Base-by-base conservation (phyloP, 2,113 vertebrate genomes). In the Nibea coibor region DNA sequence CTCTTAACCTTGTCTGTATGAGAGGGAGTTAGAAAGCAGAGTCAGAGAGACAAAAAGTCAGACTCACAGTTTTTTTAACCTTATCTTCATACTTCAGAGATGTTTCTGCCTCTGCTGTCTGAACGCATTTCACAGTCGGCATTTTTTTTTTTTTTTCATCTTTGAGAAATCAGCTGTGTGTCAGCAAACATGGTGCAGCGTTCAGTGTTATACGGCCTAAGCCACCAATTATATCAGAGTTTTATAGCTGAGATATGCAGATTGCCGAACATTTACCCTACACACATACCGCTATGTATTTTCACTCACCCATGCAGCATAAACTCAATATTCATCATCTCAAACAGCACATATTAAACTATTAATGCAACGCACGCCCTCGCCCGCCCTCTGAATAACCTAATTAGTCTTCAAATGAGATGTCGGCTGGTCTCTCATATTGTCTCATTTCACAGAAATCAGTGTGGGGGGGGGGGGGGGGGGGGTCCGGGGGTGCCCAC, bases 341-440 rank as follows among this genome's bases (percentile, higher is more conserved):
- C 62, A 79, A 81, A 85, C 53, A 85, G 81, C 84, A 84, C 82
- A 72, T 73, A 86, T 91, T 89, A 88, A 87, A 81, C 58, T 82
- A 86, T 87, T 88, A 91, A 81, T 80, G 75, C 79, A 19, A 35
- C 0, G 65, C 87, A 74, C 68, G 20, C 80, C 81, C 86, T 83
- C 65, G 24, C 74, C 75, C 17, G 70, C 87, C 80, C 84, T 74
- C 76, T 59, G 75, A 88, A 81, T 86, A 86, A 91, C 87, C 85
- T 87, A 89, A 94, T 93, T 93, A 93, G 84, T 89, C 88, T 89
- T 88, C 59, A 91, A 92, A 91, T 90, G 84, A 88, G 91, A 89
- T 62, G 85, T 88, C 67, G 74, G 77, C 84, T 65, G 69, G 75
- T 88, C 68, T 78, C 65, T 87, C 65, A 73, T 86, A 87, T 86